These are phyloP conservation scores for Urocyon cinereoargenteus DNA, from an alignment of 2,797 vertebrate genomes.

Conservation along the genomic window DNA sequence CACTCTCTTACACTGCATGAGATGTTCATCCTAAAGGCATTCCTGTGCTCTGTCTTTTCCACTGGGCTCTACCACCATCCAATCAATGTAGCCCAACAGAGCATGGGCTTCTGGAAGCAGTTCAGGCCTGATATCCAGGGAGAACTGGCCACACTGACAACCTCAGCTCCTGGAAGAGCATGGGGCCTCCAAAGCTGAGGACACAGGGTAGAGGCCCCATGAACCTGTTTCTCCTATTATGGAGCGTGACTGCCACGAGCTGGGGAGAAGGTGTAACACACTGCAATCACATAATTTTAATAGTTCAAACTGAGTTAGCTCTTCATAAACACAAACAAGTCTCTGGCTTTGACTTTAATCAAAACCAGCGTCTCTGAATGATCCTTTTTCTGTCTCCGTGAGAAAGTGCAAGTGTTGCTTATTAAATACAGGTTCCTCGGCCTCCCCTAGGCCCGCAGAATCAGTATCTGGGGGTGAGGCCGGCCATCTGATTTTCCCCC, in stretches of 20 bases:
- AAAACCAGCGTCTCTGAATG: not conserved
- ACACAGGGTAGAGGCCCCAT: too few species aligned
- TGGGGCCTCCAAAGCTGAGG: not conserved
- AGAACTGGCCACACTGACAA: too few species aligned
- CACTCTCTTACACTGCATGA: not conserved
- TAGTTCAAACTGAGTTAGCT: not conserved
- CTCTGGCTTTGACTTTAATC: constrained; percentile 5
- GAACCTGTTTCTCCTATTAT: not conserved
- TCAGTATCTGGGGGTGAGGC: not conserved
- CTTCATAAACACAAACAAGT: not conserved
- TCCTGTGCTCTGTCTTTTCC: not conserved
- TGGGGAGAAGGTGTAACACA: not conserved
- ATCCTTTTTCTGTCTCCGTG: not conserved
- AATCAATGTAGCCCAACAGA: rapidly evolving
- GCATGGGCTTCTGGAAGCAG: not conserved
- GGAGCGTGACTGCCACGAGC: not conserved
- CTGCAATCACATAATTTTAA: not conserved
- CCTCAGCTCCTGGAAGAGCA: too few species aligned
- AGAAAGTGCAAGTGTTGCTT: not conserved
- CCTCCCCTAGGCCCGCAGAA: rapidly evolving
- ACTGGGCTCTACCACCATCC: too few species aligned
- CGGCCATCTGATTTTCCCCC: not conserved
- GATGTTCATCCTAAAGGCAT: not conserved
- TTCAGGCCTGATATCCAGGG: not conserved
- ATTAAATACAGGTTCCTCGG: not conserved